phyloP scores from a whole-genome alignment of 1,140 invertebrate species.

The Andricus grossulariae region DNA sequence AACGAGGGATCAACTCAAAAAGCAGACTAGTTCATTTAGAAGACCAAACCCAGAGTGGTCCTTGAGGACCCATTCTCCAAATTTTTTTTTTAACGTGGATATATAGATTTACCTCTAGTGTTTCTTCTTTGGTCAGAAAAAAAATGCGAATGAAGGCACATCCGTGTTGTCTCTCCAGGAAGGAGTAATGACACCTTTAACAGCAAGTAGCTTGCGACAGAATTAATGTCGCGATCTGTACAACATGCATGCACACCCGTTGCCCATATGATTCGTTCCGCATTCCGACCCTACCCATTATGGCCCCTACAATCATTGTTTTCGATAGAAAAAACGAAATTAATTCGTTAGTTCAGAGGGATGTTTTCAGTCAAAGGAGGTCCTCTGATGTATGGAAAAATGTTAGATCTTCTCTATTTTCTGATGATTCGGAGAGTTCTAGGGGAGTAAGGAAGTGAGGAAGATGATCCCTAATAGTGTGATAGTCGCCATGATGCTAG shows the following conservation, averaged over 20 bases:
- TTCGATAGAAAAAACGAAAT: neutral
- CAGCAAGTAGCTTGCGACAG: slow-evolving; percentile 36
- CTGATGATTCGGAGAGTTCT: neutral
- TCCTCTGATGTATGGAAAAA: neutral
- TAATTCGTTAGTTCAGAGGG: neutral
- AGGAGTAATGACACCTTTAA: slow-evolving; percentile 17
- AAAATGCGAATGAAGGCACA: slow-evolving; percentile 20
- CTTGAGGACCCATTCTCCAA: too few relatives aligned
- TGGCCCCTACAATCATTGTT: slow-evolving; percentile 19
- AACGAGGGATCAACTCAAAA: too few relatives aligned
- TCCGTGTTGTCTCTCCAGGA: slow-evolving; percentile 15
- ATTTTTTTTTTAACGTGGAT: too few relatives aligned
- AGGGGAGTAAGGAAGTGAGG: neutral
- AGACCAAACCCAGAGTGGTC: too few relatives aligned
- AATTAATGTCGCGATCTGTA: slow-evolving; percentile 38
- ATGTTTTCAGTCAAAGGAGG: neutral
- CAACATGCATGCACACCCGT: neutral
- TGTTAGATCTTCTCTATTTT: neutral
- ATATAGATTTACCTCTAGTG: neutral
- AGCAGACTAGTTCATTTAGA: too few relatives aligned
- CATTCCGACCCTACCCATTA: slow-evolving; percentile 34
- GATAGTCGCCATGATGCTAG: neutral
- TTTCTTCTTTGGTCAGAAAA: slow-evolving; percentile 17
- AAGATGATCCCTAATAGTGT: neutral
- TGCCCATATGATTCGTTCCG: slow-evolving; percentile 24